Evolutionary conservation across 2,888 invertebrate species (phyloP), one percentile per base, ranked within the genome.

Genomic region (Galerucella calmariensis): DNA sequence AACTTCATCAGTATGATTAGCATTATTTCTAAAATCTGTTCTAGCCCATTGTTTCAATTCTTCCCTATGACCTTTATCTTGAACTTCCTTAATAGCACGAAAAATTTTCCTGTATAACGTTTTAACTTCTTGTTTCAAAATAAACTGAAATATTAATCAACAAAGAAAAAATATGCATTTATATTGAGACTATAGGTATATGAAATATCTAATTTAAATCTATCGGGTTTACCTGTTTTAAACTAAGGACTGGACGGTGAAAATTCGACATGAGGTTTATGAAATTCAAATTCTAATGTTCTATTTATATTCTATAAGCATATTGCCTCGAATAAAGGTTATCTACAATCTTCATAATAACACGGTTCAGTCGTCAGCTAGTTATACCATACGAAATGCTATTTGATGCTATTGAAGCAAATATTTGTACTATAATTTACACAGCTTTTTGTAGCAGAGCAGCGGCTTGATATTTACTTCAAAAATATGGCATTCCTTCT

Each of bases 91-190:
- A 67, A 94, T 90, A 9, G 93, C 90, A 68, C 92, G 90, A 80
- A 95, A 90, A 75, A 95, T 92, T 77, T 92, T 91, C 78, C 94
- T 89, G 82, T 95, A 96, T 0, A 95, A 86, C 81, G 92, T 92
- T 24, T 95, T 85, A 0, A 95, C 95, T 87, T 95, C 93, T 87
- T 93, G 92, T 12, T 94, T 91, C 46, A 94, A 86, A 86, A 96
- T 90, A 86, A 96, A 96, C 95, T 96, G 86, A 41, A 90, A 90
- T 75, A 74, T 68, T 10, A 14, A 63, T n/a, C 9, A 68, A 35
- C 51, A 56, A 56, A 61, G 62, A 61, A 27, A 61, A n/a, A 0
- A 61, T 16, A 4, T 61, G 12, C 5, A 27, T 9, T 35, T 12
- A 61, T 2, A 35, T 61, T 35, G 20, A 5, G 2, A 59, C 4